Conservation (phyloP, 2,113 vertebrate genomes). For the Archocentrus centrarchus region DNA sequence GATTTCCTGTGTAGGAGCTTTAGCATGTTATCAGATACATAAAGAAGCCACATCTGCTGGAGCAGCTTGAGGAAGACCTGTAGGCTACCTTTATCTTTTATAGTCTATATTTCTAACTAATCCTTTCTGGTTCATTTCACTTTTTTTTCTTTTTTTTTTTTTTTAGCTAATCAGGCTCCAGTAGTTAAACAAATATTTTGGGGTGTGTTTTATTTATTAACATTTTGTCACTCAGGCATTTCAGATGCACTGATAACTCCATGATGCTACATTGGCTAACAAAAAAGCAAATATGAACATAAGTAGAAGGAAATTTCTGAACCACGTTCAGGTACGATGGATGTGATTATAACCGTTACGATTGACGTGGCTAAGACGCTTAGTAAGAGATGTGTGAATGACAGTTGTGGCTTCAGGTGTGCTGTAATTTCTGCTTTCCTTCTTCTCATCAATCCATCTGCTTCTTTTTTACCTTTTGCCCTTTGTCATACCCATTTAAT, state of each 20-base stretch:
- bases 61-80: background rate
- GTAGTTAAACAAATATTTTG: background rate
- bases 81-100: no score
- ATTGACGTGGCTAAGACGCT: background rate
- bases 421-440: background rate
- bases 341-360: background rate
- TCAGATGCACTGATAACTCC: background rate
- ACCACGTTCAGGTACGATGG: background rate
- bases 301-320: background rate
- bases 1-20: background rate
- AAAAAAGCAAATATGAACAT: background rate
- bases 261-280: background rate
- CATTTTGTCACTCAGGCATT: background rate
- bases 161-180: background rate
- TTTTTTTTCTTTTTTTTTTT: background rate
- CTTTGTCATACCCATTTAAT: background rate
- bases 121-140: background rate
- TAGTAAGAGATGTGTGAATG: background rate
- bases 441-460: background rate
- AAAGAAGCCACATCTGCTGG: background rate
- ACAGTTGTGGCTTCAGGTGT: background rate
- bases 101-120: background rate
- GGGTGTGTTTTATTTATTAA: background rate
- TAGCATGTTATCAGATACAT: background rate
- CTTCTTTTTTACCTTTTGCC: background rate